A percentile compares a stretch with the other conserved stretches of the same genome.
These are phyloP conservation scores for Sterna hirundo DNA, from an alignment of 2,113 vertebrate species.

Conservation along the genomic window DNA sequence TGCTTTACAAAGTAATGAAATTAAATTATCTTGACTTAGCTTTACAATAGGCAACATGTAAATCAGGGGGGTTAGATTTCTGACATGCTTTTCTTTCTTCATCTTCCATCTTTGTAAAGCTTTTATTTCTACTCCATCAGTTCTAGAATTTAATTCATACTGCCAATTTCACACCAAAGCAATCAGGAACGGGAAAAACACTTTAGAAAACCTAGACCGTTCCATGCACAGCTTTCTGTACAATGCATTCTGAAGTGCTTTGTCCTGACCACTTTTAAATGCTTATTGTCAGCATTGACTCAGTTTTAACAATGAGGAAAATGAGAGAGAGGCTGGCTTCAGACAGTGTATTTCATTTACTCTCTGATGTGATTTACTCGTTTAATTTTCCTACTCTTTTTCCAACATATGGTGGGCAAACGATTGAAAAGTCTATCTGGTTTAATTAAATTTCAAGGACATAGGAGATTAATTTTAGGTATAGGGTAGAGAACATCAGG, in stretches of 20 bases:
- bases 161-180: not conserved
- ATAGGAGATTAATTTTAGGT: slow-evolving; percentile 15
- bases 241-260: not conserved
- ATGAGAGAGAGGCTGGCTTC: not conserved
- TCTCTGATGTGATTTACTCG: slow-evolving; percentile 49
- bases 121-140: not conserved
- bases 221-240: not conserved
- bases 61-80: not conserved
- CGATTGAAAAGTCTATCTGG: slow-evolving; percentile 41
- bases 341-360: slow-evolving; percentile 22
- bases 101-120: not conserved
- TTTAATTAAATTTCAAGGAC: slow-evolving; percentile 63
- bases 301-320: slow-evolving; percentile 14
- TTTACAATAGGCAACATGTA: not conserved
- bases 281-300: slow-evolving; percentile 6
- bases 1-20: not conserved
- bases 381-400: slow-evolving; percentile 60
- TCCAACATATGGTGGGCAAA: slow-evolving; percentile 30
- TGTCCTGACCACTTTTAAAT: slow-evolving; percentile 1
- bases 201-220: not conserved
- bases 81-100: not conserved
- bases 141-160: not conserved
- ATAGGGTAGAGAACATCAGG: slow-evolving; percentile 32
- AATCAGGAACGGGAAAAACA: not conserved
- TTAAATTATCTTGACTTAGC: not conserved